Conservation (phyloP, 2,888 invertebrate species). For the Oscheius myriophilus region DNA sequence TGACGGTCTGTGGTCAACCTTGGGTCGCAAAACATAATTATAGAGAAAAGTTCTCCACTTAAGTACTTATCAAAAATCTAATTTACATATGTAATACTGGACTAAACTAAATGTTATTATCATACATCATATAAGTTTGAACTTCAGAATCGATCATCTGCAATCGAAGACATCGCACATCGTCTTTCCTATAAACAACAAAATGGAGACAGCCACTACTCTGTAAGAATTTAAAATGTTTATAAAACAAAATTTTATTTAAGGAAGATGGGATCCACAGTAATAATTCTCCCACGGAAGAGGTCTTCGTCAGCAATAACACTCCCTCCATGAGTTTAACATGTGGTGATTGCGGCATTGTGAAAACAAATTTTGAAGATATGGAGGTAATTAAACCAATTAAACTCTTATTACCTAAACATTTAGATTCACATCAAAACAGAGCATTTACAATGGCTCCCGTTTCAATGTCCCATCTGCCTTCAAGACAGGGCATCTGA, state of each 20-base stretch:
- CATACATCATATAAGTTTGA: too few relatives aligned
- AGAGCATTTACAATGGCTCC: conserved; percentile 69
- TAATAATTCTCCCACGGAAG: not conserved
- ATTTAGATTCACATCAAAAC: conserved; percentile 59
- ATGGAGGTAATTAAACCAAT: conserved; percentile 54
- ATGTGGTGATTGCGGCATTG: conserved; percentile 65
- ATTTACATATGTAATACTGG: too few relatives aligned
- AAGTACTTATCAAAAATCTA: too few relatives aligned
- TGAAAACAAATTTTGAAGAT: conserved; percentile 63
- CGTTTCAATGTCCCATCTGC: conserved; percentile 68
- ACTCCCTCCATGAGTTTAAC: conserved; percentile 58
- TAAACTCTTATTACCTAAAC: not conserved
- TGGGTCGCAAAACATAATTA: too few relatives aligned
- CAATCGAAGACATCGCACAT: conserved; percentile 48
- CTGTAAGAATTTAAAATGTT: not conserved
- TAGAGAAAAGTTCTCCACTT: too few relatives aligned
- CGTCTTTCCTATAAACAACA: conserved; percentile 36
- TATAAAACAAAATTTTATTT: not conserved
- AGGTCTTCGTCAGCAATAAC: conserved; percentile 43
- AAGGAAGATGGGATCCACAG: conserved; percentile 9
- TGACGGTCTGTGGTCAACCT: too few relatives aligned
- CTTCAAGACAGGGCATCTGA: conserved; percentile 63
- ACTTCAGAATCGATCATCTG: conserved; percentile 20
- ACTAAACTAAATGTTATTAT: too few relatives aligned
- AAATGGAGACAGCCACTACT: conserved; percentile 29